These are phyloP conservation scores for Brevipalpus yothersi DNA, from an alignment of 1,140 invertebrate species.

Conservation along the genomic window DNA sequence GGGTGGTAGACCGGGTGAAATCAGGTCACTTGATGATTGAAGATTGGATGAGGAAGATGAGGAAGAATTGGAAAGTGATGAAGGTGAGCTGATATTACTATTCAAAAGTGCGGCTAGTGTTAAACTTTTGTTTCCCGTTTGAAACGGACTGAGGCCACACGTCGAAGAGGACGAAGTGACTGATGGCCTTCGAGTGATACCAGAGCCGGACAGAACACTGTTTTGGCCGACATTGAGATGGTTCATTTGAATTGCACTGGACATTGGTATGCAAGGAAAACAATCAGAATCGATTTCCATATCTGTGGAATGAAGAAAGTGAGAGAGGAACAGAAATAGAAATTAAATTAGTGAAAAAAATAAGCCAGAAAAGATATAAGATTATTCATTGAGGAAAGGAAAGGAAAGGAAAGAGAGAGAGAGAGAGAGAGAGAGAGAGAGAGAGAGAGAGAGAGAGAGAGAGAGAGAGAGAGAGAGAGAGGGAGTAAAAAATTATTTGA, in stretches of 20 bases:
- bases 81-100: background rate
- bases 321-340: background rate
- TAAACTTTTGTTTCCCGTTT: background rate
- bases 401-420: no score
- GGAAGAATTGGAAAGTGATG: background rate
- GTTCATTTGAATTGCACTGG: slow-evolving; percentile 4
- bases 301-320: background rate
- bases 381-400: background rate
- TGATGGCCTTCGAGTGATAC: background rate
- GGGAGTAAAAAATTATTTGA: no score
- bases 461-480: no score
- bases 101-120: background rate
- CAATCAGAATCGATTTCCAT: slow-evolving; percentile 4
- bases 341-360: background rate
- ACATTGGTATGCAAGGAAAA: slow-evolving; percentile 4
- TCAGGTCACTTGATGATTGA: background rate
- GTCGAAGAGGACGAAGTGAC: background rate
- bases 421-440: no score
- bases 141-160: background rate
- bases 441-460: no score
- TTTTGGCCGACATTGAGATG: background rate
- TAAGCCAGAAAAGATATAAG: background rate
- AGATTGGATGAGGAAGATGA: background rate
- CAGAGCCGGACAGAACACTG: background rate
- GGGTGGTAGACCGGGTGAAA: background rate